Evolutionary conservation across 2,888 invertebrate species (phyloP), one percentile per base, ranked within the genome.

Genomic region (Pyrochroa serraticornis): DNA sequence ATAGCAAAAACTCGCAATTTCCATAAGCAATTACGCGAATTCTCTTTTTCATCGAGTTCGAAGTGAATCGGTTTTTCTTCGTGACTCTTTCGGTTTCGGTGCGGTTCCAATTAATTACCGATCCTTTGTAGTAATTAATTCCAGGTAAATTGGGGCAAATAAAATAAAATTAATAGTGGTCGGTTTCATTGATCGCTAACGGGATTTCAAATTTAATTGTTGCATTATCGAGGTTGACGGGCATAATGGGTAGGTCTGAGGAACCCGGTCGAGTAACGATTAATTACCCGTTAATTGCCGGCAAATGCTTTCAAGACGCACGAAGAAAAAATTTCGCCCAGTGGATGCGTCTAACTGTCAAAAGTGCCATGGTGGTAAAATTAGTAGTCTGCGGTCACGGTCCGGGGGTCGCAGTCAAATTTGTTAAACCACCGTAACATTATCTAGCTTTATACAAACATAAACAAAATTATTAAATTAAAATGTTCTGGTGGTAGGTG

Each of bases 391-490:
- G 59, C 55, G 61, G 73, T 71, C 63, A 69, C 70, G 67, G 60
- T 63, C 57, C 62, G 64, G 56, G 62, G 62, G 60, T 54, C 63
- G 60, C 69, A 69, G 68, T 69, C 70, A 63, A 71, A 72, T 73
- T 69, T 71, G 69, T 68, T 71, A 68, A 72, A 69, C 66, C 65
- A 68, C 68, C 69, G 70, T 71, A 71, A 72, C 72, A 71, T 65
- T 70, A 67, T 68, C 69, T 67, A 60, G 67, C 63, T 68, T 68
- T 70, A 65, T 69, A 71, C 67, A 70, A 68, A 73, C 70, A 72
- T 70, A 72, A 75, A 74, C 71, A 74, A 75, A 75, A 76, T 77
- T 77, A 77, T 77, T 76, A 77, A 78, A 79, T 79, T 79, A 79
- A 77, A 77, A 76, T 75, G 78, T 77, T 77, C 68, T 76, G 77